Evolutionary conservation across 1,140 invertebrate genomes (phyloP), one percentile per base, ranked within the genome.

Genomic region (Zaprionus ghesquierei): DNA sequence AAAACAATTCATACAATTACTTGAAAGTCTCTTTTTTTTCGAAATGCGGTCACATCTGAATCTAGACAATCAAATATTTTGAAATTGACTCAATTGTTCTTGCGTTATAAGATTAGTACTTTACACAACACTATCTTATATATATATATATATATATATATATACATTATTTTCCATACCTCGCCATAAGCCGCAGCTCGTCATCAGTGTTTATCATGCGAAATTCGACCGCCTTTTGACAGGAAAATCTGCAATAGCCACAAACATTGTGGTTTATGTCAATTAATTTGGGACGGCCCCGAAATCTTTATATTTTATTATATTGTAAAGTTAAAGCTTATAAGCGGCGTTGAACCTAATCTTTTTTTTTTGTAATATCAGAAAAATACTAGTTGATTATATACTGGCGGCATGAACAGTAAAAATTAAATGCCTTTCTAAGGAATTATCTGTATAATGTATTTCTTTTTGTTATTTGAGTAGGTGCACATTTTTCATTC

Each of bases 141-240:
- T 8, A 5, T 65, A 46, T 10, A n/a, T 6, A n/a, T 15, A 5
- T 63, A 58, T 29, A 38, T n/a, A 22, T 10, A 29, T 54, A 22
- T 33, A 33, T 41, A 6, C 38, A 10, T 33, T 70, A 3, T 38
- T 18, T n/a, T 41, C 31, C 66, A 78, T 85, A 85, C 81, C 81
- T 81, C 63, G 72, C 25, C 63, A 53, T 10, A 44, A 27, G n/a
- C 66, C 72, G 49, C 20, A 33, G 68, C 58, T 69, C 63, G 75
- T 75, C 81, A 56, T 81, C 65, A 68, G 54, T 49, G 22, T 60
- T 77, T 71, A 9, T 15, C 18, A 25, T 60, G 25, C 13, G 55
- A 61, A 20, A 33, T 62, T 22, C 41, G 35, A 33, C n/a, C 22
- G 46, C 15, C 51, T 41, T 58, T 13, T 33, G 20, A 9, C n/a